These are phyloP conservation scores for Stenurella melanura DNA, from an alignment of 2,888 invertebrate genomes.

Conservation along the genomic window DNA sequence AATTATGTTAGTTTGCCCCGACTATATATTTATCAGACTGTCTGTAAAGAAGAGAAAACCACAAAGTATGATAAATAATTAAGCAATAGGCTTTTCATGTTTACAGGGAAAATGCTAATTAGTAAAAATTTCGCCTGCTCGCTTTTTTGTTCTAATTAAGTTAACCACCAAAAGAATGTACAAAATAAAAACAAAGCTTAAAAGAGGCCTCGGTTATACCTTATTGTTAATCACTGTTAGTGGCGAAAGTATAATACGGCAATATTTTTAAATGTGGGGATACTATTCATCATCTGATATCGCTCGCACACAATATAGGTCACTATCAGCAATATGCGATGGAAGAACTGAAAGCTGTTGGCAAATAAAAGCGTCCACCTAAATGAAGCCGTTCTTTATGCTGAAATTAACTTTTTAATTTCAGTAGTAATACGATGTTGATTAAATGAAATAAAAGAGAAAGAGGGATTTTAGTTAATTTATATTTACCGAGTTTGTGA, in stretches of 20 bases:
- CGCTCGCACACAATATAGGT: constrained; percentile 22
- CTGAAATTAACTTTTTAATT: constrained; percentile 18
- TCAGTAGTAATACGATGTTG: constrained; percentile 10
- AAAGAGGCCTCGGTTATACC: constrained; percentile 2
- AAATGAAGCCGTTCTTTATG: constrained; percentile 10
- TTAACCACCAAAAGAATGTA: neutral
- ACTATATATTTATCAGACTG: too few species aligned
- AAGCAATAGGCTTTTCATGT: neutral
- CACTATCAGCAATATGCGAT: constrained; percentile 20
- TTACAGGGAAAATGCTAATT: neutral
- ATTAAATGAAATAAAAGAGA: neutral
- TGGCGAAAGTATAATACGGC: neutral
- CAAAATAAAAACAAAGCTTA: constrained; percentile 4
- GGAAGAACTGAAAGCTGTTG: constrained; percentile 1
- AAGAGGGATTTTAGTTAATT: neutral
- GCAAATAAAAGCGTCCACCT: neutral
- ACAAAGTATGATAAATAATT: too few species aligned
- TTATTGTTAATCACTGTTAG: constrained; percentile 14
- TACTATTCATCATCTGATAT: constrained; percentile 29
- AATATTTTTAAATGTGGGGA: constrained; percentile 22
- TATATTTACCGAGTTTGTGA: neutral
- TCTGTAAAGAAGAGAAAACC: too few species aligned
- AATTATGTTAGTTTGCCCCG: too few species aligned
- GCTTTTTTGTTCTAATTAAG: constrained; percentile 7
- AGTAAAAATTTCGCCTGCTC: neutral